Conservation (phyloP, 37 sponge, comb jelly and placozoan genomes). For the Diacarnus erythraeanus region DNA sequence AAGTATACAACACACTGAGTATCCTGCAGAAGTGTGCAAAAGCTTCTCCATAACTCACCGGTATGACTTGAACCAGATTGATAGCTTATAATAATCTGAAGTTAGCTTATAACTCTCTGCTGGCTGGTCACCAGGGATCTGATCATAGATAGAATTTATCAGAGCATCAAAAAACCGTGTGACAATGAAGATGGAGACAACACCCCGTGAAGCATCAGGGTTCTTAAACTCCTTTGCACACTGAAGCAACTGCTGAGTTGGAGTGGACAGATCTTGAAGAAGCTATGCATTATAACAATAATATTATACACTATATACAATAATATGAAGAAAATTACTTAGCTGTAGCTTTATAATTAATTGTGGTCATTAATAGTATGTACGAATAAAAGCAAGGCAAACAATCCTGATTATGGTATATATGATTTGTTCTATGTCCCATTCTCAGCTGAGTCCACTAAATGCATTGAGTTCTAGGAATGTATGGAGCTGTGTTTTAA, state of each 20-base stretch:
- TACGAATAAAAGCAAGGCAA: background rate
- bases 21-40: too few species aligned
- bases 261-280: background rate
- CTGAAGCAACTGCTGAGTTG: background rate
- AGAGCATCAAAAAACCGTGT: conserved; percentile 43
- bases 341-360: too few species aligned
- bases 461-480: too few species aligned
- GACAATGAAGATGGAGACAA: conserved; percentile 40
- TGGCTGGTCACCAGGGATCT: background rate
- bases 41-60: conserved; percentile 9
- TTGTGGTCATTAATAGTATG: background rate
- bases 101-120: background rate
- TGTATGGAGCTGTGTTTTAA: too few species aligned
- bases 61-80: conserved; percentile 50
- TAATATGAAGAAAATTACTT: too few species aligned
- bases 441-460: too few species aligned
- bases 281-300: background rate
- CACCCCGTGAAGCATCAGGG: conserved; percentile 26
- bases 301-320: too few species aligned
- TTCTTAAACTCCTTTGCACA: conserved; percentile 6
- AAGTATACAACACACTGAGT: too few species aligned
- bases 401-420: background rate
- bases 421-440: background rate
- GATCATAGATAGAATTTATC: conserved; percentile 12
- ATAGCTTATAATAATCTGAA: background rate